Evolutionary conservation across 1,140 invertebrate species (phyloP), one percentile per base, ranked within the genome.

Genomic region (Dinoponera quadriceps): DNA sequence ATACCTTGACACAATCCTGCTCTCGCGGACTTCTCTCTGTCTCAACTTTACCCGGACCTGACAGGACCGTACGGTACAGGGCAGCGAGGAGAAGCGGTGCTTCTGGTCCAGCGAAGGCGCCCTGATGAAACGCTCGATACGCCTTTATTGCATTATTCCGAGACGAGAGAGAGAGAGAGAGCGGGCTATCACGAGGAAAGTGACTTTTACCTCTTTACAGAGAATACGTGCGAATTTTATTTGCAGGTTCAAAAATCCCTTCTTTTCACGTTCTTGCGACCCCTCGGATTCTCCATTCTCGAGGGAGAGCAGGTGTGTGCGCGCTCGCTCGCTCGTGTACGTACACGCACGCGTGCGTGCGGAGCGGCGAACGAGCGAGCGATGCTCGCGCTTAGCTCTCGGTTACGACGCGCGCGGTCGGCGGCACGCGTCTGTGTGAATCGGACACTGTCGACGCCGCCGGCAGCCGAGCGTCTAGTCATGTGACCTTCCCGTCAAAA

Each of bases 401-500:
- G 65, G 78, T 84, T 73, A 77, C 84, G 78, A 85, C 81, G 71
- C 49, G 73, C 66, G n/a, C 48, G 29, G 59, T 59, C 16, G 25
- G 68, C 25, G 57, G 62, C 59, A 44, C 71, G 66, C 22, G 62
- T 69, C 22, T 54, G 25, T 55, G 33, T 57, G 72, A 77, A 54
- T 65, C 38, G 60, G 65, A 38, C 55, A 20, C 20, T 16, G 33
- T 4, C 2, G 49, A 18, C 60, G 73, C 13, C 65, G 78, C 55
- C 62, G 51, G 73, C 91, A 89, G 90, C 91, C 91, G 89, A 91
- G 90, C 90, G 92, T 94, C 92, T 93, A 93, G 92, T 93, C 93
- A 94, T 93, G 92, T 96, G 96, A 96, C 96, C 95, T 96, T 96
- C 96, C 96, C 96, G 96, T 96, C 96, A 96, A 96, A 96, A 96